Evolutionary conservation across 2,797 vertebrate genomes (phyloP).

Genomic region (Orestias chungarensis): DNA sequence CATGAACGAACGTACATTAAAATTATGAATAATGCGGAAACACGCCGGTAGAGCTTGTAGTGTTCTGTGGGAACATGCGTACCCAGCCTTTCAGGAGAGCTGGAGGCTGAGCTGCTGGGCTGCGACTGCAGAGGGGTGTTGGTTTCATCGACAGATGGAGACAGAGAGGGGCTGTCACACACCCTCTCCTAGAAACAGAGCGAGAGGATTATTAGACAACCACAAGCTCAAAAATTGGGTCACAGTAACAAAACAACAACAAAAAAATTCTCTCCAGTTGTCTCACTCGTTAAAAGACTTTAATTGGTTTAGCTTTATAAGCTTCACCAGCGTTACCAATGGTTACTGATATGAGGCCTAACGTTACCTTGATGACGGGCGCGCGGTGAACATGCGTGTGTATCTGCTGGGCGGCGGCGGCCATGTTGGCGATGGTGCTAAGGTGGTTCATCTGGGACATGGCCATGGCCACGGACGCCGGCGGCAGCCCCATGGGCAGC

Average conservation of each 20-base stretch:
- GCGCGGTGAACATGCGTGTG: slow-evolving; percentile 80
- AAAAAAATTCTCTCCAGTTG: background rate
- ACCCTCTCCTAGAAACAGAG: slow-evolving; percentile 83
- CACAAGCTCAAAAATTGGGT: background rate
- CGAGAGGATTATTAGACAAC: background rate
- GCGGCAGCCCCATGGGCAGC: slow-evolving; percentile 93
- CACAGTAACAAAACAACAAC: background rate
- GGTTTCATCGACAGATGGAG: slow-evolving; percentile 86
- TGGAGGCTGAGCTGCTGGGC: slow-evolving; percentile 90
- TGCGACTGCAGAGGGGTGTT: slow-evolving; percentile 88
- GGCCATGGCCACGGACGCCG: slow-evolving; percentile 94
- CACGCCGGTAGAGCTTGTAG: slow-evolving; percentile 8
- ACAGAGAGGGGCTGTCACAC: slow-evolving; percentile 89
- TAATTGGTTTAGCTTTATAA: background rate
- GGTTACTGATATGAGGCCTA: background rate
- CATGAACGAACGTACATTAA: too few relatives aligned
- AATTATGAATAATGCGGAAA: background rate
- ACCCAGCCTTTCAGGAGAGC: slow-evolving; percentile 90
- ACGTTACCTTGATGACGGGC: slow-evolving; percentile 92
- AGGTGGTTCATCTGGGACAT: slow-evolving; percentile 99
- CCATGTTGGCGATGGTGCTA: slow-evolving; percentile 95
- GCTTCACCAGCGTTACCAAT: background rate
- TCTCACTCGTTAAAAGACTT: background rate
- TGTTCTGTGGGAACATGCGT: slow-evolving; percentile 12
- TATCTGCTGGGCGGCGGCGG: slow-evolving; percentile 92